A percentile compares a stretch with the other conserved stretches of the same genome.
phyloP scores from a whole-genome alignment of 1,140 invertebrate species.

The Drosophila auraria region DNA sequence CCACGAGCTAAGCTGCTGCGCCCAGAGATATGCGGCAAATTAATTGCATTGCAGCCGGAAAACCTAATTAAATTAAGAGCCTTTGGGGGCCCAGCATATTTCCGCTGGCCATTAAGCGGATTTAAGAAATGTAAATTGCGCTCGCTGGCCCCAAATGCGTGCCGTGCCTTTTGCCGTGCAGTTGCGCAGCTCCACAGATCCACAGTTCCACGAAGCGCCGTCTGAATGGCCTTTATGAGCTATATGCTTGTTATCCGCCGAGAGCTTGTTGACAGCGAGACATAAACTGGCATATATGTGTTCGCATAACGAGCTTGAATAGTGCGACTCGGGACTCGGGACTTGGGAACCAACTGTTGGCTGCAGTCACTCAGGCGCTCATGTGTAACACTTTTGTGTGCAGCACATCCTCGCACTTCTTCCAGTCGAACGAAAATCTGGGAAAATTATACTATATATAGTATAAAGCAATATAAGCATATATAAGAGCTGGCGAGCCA shows the following conservation, averaged over 20 bases:
- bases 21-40: slow-evolving; percentile 17
- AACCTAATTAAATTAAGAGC: slow-evolving; percentile 52
- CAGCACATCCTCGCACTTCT: slow-evolving; percentile 48
- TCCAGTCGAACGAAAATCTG: slow-evolving; percentile 7
- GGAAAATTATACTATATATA: background rate
- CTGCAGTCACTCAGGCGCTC: slow-evolving; percentile 57
- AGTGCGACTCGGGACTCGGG: slow-evolving; percentile 14
- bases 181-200: background rate
- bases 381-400: slow-evolving; percentile 76
- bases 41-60: slow-evolving; percentile 53
- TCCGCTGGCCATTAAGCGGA: slow-evolving; percentile 22
- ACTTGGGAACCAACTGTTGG: slow-evolving; percentile 32
- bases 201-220: slow-evolving; percentile 6
- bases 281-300: slow-evolving; percentile 57
- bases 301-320: slow-evolving; percentile 55
- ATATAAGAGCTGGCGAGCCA: slow-evolving; percentile 2
- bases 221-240: slow-evolving; percentile 30
- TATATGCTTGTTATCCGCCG: slow-evolving; percentile 23
- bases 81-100: background rate
- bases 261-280: slow-evolving; percentile 21
- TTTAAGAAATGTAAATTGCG: slow-evolving; percentile 27
- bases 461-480: background rate
- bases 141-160: background rate
- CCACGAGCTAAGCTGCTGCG: background rate
- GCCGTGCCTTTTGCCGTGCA: background rate